Percentiles rank a stretch among this genome's conserved stretches.
phyloP scores from a whole-genome alignment of 2,888 invertebrate genomes.

The Vesta saturnalis region DNA sequence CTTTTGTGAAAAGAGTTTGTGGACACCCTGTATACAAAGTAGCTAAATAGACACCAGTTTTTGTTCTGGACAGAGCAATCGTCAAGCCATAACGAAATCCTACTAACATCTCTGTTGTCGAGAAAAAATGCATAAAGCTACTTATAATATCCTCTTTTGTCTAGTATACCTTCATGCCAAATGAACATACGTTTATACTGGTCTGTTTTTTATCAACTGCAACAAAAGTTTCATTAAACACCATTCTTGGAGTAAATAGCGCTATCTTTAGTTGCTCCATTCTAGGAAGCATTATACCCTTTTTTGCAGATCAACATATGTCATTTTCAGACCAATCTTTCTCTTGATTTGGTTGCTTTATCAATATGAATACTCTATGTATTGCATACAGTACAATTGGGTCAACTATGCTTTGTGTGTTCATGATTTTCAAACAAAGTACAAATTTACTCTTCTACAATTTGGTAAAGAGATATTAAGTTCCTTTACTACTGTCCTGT shows the following conservation, averaged over 20 bases:
- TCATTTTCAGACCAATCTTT: slow-evolving; percentile 1
- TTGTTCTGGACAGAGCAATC: slow-evolving; percentile 42
- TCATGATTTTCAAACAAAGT: slow-evolving; percentile 6
- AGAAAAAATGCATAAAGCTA: slow-evolving; percentile 31
- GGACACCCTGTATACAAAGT: too few species aligned
- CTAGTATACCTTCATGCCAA: slow-evolving; percentile 2
- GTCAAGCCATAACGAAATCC: slow-evolving; percentile 39
- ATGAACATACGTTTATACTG: not conserved
- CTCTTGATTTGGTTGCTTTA: not conserved
- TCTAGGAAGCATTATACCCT: not conserved
- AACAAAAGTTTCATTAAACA: slow-evolving; percentile 1
- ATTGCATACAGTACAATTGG: not conserved
- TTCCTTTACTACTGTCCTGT: slow-evolving; percentile 10
- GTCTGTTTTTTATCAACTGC: slow-evolving; percentile 3
- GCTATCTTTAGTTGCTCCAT: slow-evolving; percentile 7
- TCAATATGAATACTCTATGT: not conserved
- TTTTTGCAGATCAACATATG: not conserved
- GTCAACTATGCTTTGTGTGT: slow-evolving; percentile 1
- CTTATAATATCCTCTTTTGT: slow-evolving; percentile 3
- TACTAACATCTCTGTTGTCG: slow-evolving; percentile 23
- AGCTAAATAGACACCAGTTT: slow-evolving; percentile 39
- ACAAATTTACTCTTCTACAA: slow-evolving; percentile 21
- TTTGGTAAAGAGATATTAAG: slow-evolving; percentile 21
- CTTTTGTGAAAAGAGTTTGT: too few species aligned
- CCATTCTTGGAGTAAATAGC: slow-evolving; percentile 18